phyloP scores from a whole-genome alignment of 2,888 invertebrate species.

The Amphimallon solstitiale region DNA sequence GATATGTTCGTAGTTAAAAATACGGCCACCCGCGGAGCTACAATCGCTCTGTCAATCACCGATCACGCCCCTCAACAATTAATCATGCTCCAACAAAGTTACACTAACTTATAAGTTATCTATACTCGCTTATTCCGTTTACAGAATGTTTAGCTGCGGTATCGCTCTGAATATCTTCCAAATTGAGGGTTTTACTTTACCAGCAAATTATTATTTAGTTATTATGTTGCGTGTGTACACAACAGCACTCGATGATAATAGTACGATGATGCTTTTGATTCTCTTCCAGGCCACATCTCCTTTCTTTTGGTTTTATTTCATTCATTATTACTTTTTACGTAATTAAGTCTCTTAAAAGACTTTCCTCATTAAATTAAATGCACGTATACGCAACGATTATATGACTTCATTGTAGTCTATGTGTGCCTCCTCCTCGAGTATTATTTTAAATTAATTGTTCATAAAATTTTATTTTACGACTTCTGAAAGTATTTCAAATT shows the following conservation, averaged over 20 bases:
- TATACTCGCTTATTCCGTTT: conserved; percentile 47
- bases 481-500: too few relatives aligned
- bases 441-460: too few relatives aligned
- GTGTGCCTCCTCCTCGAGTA: neutral
- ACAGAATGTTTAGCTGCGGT: conserved; percentile 47
- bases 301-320: conserved; percentile 12
- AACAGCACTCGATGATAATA: conserved; percentile 15
- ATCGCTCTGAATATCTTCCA: conserved; percentile 45
- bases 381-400: neutral
- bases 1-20: conserved; percentile 33
- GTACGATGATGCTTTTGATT: conserved; percentile 1
- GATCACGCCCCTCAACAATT: conserved; percentile 63
- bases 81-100: conserved; percentile 59
- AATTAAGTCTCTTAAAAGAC: conserved; percentile 20
- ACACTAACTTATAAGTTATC: conserved; percentile 46
- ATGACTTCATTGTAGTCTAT: conserved; percentile 6
- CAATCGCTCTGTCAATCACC: conserved; percentile 63
- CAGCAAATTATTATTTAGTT: conserved; percentile 38
- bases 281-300: neutral
- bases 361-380: conserved; percentile 7
- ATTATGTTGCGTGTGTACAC: conserved; percentile 31
- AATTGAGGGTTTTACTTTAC: conserved; percentile 43
- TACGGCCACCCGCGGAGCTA: conserved; percentile 60
- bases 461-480: too few relatives aligned
- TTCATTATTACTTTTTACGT: conserved; percentile 16